phyloP scores from a whole-genome alignment of 1,140 invertebrate species.

The Nylanderia fulva region DNA sequence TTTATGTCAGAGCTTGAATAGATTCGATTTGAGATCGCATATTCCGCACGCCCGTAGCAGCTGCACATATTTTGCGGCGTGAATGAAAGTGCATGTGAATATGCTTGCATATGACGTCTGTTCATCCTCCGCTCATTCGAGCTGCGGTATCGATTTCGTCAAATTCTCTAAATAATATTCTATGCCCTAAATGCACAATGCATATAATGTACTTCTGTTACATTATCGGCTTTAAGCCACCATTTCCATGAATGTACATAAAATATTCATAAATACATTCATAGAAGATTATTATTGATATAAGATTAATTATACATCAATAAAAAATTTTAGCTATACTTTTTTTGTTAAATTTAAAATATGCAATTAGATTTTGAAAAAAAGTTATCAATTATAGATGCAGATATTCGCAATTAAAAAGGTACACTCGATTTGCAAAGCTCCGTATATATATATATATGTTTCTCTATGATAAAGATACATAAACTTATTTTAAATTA shows the following conservation, averaged over 20 bases:
- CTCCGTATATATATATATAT: not conserved
- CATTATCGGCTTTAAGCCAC: not conserved
- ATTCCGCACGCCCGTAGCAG: slow-evolving; percentile 15
- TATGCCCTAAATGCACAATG: not conserved
- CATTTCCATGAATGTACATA: not conserved
- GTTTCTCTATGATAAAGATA: not conserved
- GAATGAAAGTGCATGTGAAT: slow-evolving; percentile 52
- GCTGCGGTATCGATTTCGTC: slow-evolving; percentile 53
- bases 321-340: not conserved
- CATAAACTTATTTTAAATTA: too few species aligned
- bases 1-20: slow-evolving; percentile 38
- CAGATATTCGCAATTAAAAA: not conserved
- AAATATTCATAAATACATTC: too few species aligned
- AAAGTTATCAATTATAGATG: not conserved
- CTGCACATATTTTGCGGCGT: slow-evolving; percentile 52
- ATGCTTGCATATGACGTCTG: slow-evolving; percentile 52
- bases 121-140: slow-evolving; percentile 48
- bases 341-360: not conserved
- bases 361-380: not conserved
- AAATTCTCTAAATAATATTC: slow-evolving; percentile 33
- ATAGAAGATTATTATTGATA: not conserved
- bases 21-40: slow-evolving; percentile 57
- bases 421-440: not conserved
- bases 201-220: slow-evolving; percentile 19
- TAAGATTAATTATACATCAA: not conserved